Evolutionary conservation across 2,888 invertebrate genomes (phyloP).

Genomic region (Dyspetes luteomarginatus): DNA sequence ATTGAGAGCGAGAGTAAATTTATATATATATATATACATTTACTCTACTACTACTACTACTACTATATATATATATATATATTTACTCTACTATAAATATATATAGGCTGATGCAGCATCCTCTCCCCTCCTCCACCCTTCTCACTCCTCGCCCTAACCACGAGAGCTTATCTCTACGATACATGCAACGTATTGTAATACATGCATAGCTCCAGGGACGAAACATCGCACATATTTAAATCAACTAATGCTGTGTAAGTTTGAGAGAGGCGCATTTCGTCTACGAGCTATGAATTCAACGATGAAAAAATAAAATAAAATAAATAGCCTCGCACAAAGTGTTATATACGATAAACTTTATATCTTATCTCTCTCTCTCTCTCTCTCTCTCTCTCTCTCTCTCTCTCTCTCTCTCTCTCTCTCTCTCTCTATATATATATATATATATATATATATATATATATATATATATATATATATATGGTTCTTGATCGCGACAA

Average conservation of each 20-base stretch:
- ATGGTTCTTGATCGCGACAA: no score
- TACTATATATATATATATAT: background rate
- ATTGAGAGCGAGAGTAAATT: slow-evolving; percentile 27
- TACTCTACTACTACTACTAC: no score
- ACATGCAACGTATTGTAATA: slow-evolving; percentile 48
- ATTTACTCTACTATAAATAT: background rate
- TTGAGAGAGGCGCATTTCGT: background rate
- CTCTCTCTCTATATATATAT: no score
- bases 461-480: no score
- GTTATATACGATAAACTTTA: background rate
- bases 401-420: no score
- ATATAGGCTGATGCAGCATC: slow-evolving; percentile 7
- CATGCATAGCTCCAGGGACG: slow-evolving; percentile 26
- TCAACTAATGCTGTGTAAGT: background rate
- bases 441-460: no score
- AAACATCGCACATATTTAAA: background rate
- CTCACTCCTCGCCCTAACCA: background rate
- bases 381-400: no score
- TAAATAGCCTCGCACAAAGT: background rate
- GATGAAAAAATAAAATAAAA: slow-evolving; percentile 34
- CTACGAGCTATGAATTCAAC: slow-evolving; percentile 8
- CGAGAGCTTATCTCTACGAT: slow-evolving; percentile 46
- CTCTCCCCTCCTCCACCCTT: background rate
- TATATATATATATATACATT: background rate
- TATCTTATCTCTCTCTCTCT: slow-evolving; percentile 24